Percentiles rank a stretch among this genome's conserved stretches.
Evolutionary conservation across 2,113 vertebrate species (phyloP).

Genomic region (Leiothrix lutea): DNA sequence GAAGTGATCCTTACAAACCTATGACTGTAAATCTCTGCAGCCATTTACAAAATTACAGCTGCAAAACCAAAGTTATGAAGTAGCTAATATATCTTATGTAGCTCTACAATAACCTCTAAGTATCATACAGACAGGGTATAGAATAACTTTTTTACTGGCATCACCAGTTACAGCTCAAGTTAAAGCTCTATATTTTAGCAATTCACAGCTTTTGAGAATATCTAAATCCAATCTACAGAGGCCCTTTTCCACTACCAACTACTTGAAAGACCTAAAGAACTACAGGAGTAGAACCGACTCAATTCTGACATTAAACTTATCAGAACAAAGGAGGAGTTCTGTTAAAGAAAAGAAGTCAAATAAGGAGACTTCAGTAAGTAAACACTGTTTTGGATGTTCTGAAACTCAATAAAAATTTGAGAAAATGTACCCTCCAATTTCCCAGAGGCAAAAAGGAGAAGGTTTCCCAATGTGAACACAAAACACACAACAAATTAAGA

Average conservation of each 20-base stretch:
- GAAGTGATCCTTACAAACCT: not conserved
- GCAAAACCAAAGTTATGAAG: not conserved
- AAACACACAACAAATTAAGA: slow-evolving; percentile 62
- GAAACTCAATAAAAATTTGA: not conserved
- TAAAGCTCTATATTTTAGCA: not conserved
- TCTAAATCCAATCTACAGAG: not conserved
- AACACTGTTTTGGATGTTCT: not conserved
- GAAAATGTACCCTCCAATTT: not conserved
- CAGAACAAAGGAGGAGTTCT: not conserved
- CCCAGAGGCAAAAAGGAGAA: not conserved
- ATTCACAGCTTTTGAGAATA: not conserved
- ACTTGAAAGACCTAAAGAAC: not conserved
- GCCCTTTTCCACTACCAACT: not conserved
- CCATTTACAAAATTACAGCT: not conserved
- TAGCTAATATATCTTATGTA: not conserved
- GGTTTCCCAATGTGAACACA: slow-evolving; percentile 32
- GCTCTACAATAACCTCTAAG: not conserved
- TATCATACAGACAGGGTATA: not conserved
- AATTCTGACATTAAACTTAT: not conserved
- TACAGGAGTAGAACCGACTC: not conserved
- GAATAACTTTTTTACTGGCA: not conserved
- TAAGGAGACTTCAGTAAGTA: not conserved
- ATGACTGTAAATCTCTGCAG: not conserved
- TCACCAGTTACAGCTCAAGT: not conserved
- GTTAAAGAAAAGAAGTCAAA: not conserved